Conservation (phyloP, 2,888 invertebrate species). For the Apodemia duryi region DNA sequence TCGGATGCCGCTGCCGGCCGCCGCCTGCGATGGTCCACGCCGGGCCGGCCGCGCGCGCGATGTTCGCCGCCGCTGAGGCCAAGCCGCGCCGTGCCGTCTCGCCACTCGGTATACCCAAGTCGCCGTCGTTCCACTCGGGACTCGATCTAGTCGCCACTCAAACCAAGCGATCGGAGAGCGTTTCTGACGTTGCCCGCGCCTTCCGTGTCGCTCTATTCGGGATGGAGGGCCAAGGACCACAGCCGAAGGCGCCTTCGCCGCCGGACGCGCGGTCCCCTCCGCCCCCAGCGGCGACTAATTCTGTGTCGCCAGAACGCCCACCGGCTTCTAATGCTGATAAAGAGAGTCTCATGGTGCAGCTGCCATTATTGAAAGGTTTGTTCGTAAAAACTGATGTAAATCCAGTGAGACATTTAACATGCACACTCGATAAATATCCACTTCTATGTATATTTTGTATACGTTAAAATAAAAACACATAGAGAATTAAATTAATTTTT, state of each 20-base stretch:
- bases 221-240: constrained; percentile 62
- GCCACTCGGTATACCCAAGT: constrained; percentile 89
- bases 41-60: constrained; percentile 77
- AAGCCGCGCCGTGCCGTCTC: constrained; percentile 77
- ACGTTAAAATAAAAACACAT: no score
- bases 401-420: not conserved
- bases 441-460: no score
- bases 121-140: constrained; percentile 93
- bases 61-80: constrained; percentile 74
- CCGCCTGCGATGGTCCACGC: constrained; percentile 79
- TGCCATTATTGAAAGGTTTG: constrained; percentile 77
- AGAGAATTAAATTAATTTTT: no score
- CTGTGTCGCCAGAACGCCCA: constrained; percentile 54
- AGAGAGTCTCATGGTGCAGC: constrained; percentile 71
- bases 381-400: constrained; percentile 21
- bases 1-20: constrained; percentile 77
- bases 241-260: constrained; percentile 64
- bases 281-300: constrained; percentile 45
- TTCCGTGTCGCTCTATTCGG: constrained; percentile 69
- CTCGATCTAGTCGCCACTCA: constrained; percentile 87
- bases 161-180: constrained; percentile 68
- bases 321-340: constrained; percentile 55
- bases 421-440: no score
- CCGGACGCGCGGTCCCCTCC: constrained; percentile 67
- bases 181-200: constrained; percentile 71